Evolutionary conservation across 2,888 invertebrate genomes (phyloP).

Genomic region (Sinodicranocentrus sp.): DNA sequence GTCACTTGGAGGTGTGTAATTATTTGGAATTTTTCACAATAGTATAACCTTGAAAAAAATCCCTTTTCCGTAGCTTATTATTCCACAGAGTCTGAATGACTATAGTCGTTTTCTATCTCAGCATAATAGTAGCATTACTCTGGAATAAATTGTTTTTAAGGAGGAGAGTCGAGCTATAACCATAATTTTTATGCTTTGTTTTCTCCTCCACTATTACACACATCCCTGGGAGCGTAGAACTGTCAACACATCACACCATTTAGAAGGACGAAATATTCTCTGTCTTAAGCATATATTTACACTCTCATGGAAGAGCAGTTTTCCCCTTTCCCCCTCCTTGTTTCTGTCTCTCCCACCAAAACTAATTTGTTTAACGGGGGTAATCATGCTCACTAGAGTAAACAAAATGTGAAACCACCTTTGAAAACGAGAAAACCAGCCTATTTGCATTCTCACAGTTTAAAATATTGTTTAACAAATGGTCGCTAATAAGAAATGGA

Average conservation of each 20-base stretch:
- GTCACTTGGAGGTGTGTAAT: no score
- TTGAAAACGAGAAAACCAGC: no score
- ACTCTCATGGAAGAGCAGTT: no score
- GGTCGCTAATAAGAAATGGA: slow-evolving; percentile 5
- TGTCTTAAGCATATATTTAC: slow-evolving; percentile 6
- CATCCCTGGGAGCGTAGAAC: slow-evolving; percentile 30
- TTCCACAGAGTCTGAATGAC: no score
- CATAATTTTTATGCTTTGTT: slow-evolving; percentile 11
- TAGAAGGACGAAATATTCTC: not conserved
- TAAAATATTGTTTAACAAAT: not conserved
- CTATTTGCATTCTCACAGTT: not conserved
- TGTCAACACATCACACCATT: slow-evolving; percentile 36
- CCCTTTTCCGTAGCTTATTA: no score
- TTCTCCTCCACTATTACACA: not conserved
- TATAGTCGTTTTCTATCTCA: no score
- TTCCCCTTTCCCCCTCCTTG: not conserved
- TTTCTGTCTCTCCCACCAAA: slow-evolving; percentile 2
- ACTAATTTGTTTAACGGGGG: slow-evolving; percentile 19
- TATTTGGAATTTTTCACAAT: no score
- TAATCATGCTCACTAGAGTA: not conserved
- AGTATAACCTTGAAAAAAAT: no score
- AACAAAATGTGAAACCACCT: not conserved
- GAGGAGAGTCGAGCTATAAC: not conserved
- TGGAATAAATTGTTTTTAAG: no score
- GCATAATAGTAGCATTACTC: no score